Percentiles rank a stretch among this genome's conserved stretches.
phyloP scores from a whole-genome alignment of 2,797 vertebrate genomes.

The Buphagus erythrorhynchus region DNA sequence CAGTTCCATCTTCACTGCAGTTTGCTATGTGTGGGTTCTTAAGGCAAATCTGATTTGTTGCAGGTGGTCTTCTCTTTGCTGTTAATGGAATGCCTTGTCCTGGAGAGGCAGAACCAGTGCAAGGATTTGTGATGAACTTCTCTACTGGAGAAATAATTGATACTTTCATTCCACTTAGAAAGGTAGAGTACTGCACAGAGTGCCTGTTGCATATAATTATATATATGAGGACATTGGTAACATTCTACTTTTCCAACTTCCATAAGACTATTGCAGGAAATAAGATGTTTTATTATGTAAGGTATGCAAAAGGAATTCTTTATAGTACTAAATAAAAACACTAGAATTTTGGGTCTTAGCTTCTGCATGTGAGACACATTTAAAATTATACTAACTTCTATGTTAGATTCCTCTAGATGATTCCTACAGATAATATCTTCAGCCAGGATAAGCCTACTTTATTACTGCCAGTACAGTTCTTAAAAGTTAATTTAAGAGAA shows the following conservation, averaged over 20 bases:
- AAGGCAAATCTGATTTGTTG: slow-evolving; percentile 51
- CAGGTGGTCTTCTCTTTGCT: slow-evolving; percentile 89
- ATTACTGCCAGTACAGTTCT: background rate
- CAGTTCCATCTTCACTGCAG: background rate
- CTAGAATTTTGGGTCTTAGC: background rate
- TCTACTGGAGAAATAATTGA: slow-evolving; percentile 89
- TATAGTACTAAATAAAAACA: background rate
- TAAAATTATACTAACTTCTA: background rate
- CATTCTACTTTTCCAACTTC: background rate
- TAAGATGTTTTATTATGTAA: background rate
- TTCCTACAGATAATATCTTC: background rate
- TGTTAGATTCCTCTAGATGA: background rate
- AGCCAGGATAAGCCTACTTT: background rate
- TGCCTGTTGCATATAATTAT: background rate
- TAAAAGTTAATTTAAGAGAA: background rate
- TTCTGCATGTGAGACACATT: background rate
- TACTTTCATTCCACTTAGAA: slow-evolving; percentile 86
- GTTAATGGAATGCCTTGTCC: slow-evolving; percentile 88
- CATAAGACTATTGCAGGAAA: background rate
- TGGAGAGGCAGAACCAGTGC: slow-evolving; percentile 76
- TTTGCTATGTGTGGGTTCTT: background rate
- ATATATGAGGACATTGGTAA: background rate
- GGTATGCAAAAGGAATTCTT: background rate
- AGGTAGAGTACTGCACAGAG: slow-evolving; percentile 78
- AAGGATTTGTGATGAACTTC: slow-evolving; percentile 93